Evolutionary conservation across 2,797 vertebrate genomes (phyloP), one percentile per base, ranked within the genome.

Genomic region (Acrocephalus scirpaceus): DNA sequence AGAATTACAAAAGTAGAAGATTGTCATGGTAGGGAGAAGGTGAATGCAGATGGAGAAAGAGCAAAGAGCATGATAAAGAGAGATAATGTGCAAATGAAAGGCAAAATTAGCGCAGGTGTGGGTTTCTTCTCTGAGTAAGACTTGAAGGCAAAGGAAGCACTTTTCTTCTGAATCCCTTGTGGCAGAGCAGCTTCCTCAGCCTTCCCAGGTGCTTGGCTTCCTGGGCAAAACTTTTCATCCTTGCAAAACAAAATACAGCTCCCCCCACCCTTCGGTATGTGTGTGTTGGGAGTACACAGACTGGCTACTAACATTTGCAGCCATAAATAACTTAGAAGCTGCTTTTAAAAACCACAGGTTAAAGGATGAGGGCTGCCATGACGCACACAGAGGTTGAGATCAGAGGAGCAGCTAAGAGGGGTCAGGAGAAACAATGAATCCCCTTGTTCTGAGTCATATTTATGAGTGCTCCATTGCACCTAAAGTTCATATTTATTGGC

Each of bases 241-340:
- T 81, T 67, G 61, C 64, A 84, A 79, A 91, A 85, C 87, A 69
- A 97, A 96, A 97, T n/a, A 88, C 75, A 48, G 11, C 66, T 84
- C 66, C 65, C 58, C 72, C 34, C 67, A 15, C 34, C 67, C 66
- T 66, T 50, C 42, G 51, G 45, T 92, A 67, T 91, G 73, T 62
- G 60, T 90, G 86, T 88, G 78, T 64, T 7, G 75, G 95, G 90
- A 96, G 92, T 70, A 19, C 65, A 96, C 95, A 97, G 95, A 96
- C 8, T 0, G 94, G 77, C 97, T 95, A 93, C 96, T 97, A 96
- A 97, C 89, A 71, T 90, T 93, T 90, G 92, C 75, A 93, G 96
- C 97, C 96, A 98, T 98, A 98, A 98, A 98, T 97, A 98, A 98
- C 96, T 88, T 96, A 97, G 97, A 97, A 98, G 97, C 97, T 97